Conservation (phyloP, 2,113 vertebrate species). For the Cercopithecus mona region DNA sequence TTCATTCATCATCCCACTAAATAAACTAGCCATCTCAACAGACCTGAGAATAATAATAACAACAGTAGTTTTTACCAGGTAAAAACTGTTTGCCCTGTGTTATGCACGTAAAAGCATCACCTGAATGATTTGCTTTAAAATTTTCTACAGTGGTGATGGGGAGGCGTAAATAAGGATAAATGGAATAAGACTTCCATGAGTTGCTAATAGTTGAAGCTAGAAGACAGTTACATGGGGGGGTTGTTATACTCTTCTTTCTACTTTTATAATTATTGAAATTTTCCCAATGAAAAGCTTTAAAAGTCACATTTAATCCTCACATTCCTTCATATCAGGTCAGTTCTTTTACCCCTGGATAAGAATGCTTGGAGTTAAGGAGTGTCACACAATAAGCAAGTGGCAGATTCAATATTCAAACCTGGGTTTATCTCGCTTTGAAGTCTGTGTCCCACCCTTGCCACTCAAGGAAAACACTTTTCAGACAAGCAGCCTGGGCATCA, state of each 20-base stretch:
- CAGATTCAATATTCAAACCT: not conserved
- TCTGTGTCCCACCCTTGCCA: not conserved
- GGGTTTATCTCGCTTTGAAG: not conserved
- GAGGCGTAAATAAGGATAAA: not conserved
- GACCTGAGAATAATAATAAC: not conserved
- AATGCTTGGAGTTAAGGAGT: no score
- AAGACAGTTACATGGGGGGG: rapidly evolving
- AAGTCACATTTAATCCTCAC: not conserved
- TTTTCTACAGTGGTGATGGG: not conserved
- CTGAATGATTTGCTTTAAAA: not conserved
- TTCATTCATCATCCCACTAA: not conserved
- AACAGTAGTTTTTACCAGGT: not conserved
- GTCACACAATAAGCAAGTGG: not conserved
- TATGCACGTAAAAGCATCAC: not conserved
- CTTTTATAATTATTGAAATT: not conserved
- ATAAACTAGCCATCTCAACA: not conserved
- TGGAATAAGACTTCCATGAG: not conserved
- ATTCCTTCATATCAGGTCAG: not conserved
- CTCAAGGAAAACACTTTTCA: not conserved
- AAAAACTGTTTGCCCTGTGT: not conserved
- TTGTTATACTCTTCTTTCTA: not conserved
- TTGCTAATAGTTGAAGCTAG: not conserved
- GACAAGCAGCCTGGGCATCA: not conserved
- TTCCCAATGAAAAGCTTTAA: not conserved
- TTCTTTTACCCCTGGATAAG: not conserved